phyloP scores from a whole-genome alignment of 2,113 vertebrate species.

The Ivindomyrus marchei region DNA sequence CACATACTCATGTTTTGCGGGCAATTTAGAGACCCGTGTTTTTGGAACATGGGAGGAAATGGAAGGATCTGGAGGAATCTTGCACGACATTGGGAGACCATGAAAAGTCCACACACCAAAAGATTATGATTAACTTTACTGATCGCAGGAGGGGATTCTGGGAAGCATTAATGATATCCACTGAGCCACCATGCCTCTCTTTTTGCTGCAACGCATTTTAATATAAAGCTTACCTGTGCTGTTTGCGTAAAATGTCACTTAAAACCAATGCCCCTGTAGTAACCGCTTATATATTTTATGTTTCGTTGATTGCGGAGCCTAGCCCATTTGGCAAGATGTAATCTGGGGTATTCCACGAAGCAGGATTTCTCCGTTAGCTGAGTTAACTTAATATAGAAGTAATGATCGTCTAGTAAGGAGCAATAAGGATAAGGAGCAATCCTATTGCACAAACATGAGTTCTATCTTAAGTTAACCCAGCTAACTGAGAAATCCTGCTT shows the following conservation, averaged over 20 bases:
- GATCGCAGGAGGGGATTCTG: background rate
- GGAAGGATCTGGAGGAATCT: background rate
- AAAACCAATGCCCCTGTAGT: background rate
- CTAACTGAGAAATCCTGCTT: background rate
- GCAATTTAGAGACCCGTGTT: background rate
- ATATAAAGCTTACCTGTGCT: background rate
- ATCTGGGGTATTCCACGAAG: background rate
- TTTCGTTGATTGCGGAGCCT: background rate
- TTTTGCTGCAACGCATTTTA: background rate
- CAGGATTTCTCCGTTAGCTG: background rate
- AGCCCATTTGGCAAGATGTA: background rate
- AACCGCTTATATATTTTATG: background rate
- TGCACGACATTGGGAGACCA: background rate
- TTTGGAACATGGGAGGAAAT: background rate
- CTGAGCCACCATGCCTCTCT: background rate
- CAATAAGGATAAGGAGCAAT: background rate
- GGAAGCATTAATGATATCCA: background rate
- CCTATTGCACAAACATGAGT: background rate
- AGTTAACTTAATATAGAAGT: background rate
- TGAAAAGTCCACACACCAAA: background rate
- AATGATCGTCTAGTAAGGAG: background rate
- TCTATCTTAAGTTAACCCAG: background rate
- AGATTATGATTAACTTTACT: background rate
- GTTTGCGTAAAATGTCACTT: background rate
- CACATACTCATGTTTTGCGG: background rate